Base-by-base conservation (phyloP, 1,140 invertebrate species). In the Lepidostoma basale region DNA sequence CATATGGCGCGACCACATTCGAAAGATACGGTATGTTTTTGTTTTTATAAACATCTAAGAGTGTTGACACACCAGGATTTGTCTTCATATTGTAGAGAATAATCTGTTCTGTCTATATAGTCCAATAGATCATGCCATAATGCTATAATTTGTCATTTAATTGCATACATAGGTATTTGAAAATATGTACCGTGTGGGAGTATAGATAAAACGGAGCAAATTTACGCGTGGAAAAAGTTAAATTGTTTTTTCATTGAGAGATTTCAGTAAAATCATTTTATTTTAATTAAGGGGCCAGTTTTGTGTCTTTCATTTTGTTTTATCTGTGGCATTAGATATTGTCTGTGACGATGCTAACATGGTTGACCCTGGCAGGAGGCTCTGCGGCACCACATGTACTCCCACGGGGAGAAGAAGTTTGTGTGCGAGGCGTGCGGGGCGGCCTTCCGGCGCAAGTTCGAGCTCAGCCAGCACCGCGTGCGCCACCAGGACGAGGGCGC, bases 371-470 rank as follows among this genome's bases (percentile, higher is more conserved):
- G 62, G 2, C 33, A 73, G 68, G 69, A 69, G 14, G 67, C 73
- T 3, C 56, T 72, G 9, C 54, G 68, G 3, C 70, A 73, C 54
- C 82, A 83, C 47, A 68, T 74, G 58, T 77, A 81, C 18, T 74
- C 84, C 56, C 83, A 85, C 25, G 83, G 81, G 0, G 79, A 78
- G 10, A 78, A 76, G 65, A 82, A 83, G 14, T 83, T 81, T 39
- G 79, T 81, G 0, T 86, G 85, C 60, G 79, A 84, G 5, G 77
- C 80, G 18, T 85, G 84, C 73, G 83, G 82, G 1, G n/a, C n/a
- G n/a, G n/a, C n/a, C n/a, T 85, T 85, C 63, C 77, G 77, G 8
- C 80, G 78, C 20, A 79, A 80, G 14, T 81, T 85, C 56, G 79
- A 85, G 22, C 74, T 88, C 16, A 23, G 66, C 4, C 65, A 62